Evolutionary conservation across 2,797 vertebrate species (phyloP).

Genomic region (Epinephelus coioides): DNA sequence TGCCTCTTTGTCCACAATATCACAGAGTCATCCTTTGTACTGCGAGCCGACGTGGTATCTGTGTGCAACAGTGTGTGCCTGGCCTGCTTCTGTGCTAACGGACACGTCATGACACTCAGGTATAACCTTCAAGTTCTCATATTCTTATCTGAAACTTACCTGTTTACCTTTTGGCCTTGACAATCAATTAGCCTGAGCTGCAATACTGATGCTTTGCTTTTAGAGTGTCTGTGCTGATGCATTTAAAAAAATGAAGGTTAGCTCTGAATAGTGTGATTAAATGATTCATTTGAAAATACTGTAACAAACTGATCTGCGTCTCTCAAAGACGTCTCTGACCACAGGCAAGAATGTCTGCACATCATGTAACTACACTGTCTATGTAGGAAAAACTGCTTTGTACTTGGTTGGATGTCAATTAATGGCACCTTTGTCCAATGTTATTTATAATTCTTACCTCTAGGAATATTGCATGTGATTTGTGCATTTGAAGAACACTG

Average conservation of each 20-base stretch:
- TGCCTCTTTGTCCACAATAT: constrained; percentile 98
- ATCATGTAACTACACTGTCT: neutral
- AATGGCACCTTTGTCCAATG: neutral
- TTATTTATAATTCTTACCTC: neutral
- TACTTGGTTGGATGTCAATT: constrained; percentile 17
- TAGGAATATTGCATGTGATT: neutral
- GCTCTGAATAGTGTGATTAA: too few relatives aligned
- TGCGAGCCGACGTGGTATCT: constrained; percentile 93
- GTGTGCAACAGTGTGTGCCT: constrained; percentile 94
- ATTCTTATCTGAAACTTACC: neutral
- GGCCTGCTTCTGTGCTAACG: constrained; percentile 98
- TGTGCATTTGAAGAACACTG: neutral
- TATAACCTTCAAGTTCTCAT: constrained; percentile 63
- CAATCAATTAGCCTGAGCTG: too few relatives aligned
- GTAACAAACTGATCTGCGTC: too few relatives aligned
- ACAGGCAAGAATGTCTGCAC: too few relatives aligned
- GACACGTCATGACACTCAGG: constrained; percentile 98
- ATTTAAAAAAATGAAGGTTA: too few relatives aligned
- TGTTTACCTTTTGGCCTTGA: neutral
- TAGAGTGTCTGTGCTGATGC: too few relatives aligned
- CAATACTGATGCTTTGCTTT: too few relatives aligned
- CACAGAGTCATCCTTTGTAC: constrained; percentile 97
- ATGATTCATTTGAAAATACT: too few relatives aligned
- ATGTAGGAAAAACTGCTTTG: neutral
- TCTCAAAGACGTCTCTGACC: too few relatives aligned